Evolutionary conservation across 2,113 vertebrate genomes (phyloP).

Genomic region (Abramis brama): DNA sequence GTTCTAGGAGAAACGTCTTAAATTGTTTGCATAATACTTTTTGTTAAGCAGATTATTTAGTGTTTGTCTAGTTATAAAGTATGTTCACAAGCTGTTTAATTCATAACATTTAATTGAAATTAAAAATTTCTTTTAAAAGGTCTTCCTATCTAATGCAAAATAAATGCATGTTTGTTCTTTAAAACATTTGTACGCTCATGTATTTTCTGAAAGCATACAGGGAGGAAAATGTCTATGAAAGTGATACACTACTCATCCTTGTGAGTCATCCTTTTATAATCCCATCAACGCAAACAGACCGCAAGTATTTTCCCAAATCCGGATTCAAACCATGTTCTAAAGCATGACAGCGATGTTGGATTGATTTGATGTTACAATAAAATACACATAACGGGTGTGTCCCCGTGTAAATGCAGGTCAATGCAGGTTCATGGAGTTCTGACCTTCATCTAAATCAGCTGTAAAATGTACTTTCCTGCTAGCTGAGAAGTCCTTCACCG

Average conservation of each 20-base stretch:
- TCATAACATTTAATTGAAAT: too few relatives aligned
- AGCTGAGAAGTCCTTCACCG: background rate
- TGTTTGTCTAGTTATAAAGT: too few relatives aligned
- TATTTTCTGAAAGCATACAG: background rate
- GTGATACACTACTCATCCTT: background rate
- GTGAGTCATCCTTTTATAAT: background rate
- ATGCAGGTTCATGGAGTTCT: background rate
- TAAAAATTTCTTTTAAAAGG: too few relatives aligned
- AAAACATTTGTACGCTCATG: too few relatives aligned
- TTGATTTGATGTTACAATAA: background rate
- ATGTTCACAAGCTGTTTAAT: too few relatives aligned
- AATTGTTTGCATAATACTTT: too few relatives aligned
- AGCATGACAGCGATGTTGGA: background rate
- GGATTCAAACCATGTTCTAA: background rate
- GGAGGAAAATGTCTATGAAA: background rate
- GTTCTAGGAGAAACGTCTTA: too few relatives aligned
- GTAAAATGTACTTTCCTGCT: background rate
- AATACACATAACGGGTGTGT: background rate
- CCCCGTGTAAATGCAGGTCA: constrained; percentile 14
- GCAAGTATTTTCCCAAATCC: background rate
- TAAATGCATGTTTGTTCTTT: background rate
- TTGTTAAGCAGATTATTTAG: too few relatives aligned
- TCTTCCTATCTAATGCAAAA: background rate
- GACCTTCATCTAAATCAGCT: constrained; percentile 18
- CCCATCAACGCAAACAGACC: background rate